These are phyloP conservation scores for Amia ocellicauda DNA, from an alignment of 2,113 vertebrate genomes.

Conservation along the genomic window DNA sequence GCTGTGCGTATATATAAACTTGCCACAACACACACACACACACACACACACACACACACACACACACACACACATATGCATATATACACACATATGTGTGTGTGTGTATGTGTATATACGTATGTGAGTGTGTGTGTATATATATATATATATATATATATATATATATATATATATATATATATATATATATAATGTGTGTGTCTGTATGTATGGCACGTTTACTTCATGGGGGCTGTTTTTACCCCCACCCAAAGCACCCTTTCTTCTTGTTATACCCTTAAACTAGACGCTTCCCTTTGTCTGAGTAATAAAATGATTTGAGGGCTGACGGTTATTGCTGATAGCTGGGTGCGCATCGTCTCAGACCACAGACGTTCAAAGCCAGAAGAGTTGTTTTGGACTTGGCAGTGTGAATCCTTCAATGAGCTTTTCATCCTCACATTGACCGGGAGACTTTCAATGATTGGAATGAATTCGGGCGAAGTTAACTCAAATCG, in stretches of 20 bases:
- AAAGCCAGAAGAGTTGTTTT: slow-evolving; percentile 58
- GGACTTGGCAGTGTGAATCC: slow-evolving; percentile 61
- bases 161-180: slow-evolving; percentile 19
- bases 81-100: slow-evolving; percentile 22
- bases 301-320: slow-evolving; percentile 59
- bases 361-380: slow-evolving; percentile 58
- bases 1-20: slow-evolving; percentile 1
- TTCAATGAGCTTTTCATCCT: slow-evolving; percentile 22
- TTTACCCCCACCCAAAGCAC: slow-evolving; percentile 12
- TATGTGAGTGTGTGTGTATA: too few species aligned
- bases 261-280: slow-evolving; percentile 20
- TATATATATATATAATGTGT: too few species aligned
- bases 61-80: neutral
- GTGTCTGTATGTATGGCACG: too few species aligned
- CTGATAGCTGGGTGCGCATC: slow-evolving; percentile 48
- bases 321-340: slow-evolving; percentile 51
- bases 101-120: neutral
- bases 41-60: neutral
- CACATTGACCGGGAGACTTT: too few species aligned
- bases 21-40: too few species aligned
- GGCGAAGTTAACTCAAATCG: too few species aligned
- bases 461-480: too few species aligned
- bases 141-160: too few species aligned
- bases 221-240: too few species aligned
- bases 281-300: slow-evolving; percentile 48